Evolutionary conservation across 1,140 invertebrate genomes (phyloP).

Genomic region (Papilio polytes): DNA sequence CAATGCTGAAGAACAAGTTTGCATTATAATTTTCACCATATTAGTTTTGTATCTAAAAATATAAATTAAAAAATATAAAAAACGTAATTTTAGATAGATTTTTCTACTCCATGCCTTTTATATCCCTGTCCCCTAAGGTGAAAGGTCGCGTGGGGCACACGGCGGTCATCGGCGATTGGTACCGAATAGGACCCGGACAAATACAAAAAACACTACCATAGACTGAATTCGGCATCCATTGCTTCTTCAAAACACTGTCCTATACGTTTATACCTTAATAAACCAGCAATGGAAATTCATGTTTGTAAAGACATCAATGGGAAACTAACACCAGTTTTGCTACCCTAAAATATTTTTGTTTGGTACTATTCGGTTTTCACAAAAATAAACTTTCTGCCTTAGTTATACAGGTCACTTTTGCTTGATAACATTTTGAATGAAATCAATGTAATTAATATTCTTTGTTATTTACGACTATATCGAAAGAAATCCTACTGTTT

Average conservation of each 20-base stretch:
- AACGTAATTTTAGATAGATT: not conserved
- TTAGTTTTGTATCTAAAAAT: not conserved
- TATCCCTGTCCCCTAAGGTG: slow-evolving; percentile 72
- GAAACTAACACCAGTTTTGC: not conserved
- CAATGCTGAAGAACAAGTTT: too few species aligned
- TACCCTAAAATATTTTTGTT: slow-evolving; percentile 28
- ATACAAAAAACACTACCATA: slow-evolving; percentile 38
- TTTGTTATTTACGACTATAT: slow-evolving; percentile 45
- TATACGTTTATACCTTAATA: not conserved
- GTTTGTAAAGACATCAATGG: not conserved
- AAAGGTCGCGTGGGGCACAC: slow-evolving; percentile 76
- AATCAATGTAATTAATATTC: slow-evolving; percentile 53
- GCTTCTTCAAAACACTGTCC: not conserved
- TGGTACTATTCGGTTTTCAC: not conserved
- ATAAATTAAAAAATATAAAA: not conserved
- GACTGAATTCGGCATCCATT: slow-evolving; percentile 30
- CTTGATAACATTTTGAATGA: slow-evolving; percentile 27
- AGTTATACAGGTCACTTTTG: slow-evolving; percentile 29
- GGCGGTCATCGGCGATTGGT: slow-evolving; percentile 78
- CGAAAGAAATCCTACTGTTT: slow-evolving; percentile 48
- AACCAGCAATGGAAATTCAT: slow-evolving; percentile 20
- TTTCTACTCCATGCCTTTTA: slow-evolving; percentile 46
- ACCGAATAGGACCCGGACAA: slow-evolving; percentile 62
- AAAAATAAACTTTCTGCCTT: slow-evolving; percentile 42
- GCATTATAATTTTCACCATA: not conserved